phyloP scores from a whole-genome alignment of 2,797 vertebrate genomes.

The Eulemur mongoz region DNA sequence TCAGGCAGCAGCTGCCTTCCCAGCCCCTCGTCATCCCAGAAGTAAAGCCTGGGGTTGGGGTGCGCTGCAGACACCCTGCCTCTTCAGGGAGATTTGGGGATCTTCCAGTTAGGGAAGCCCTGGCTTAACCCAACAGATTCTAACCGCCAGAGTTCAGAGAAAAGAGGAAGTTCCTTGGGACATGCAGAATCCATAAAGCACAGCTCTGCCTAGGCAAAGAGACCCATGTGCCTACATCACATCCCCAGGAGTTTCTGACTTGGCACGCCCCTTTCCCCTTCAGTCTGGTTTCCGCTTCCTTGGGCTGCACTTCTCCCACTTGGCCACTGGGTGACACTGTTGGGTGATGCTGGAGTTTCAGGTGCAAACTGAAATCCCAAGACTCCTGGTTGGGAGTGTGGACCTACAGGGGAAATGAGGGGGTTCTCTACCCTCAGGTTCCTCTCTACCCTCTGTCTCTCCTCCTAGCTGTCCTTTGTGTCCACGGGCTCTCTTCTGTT shows the following conservation, averaged over 20 bases:
- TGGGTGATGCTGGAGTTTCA: slow-evolving; percentile 41
- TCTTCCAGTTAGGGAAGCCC: not conserved
- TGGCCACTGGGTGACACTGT: slow-evolving; percentile 60
- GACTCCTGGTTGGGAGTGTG: fast-evolving
- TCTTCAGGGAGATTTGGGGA: not conserved
- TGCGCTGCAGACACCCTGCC: not conserved
- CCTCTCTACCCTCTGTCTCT: too few relatives aligned
- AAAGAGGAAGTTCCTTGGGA: not conserved
- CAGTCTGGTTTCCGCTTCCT: not conserved
- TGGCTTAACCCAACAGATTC: not conserved
- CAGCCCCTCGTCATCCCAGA: not conserved
- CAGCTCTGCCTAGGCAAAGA: not conserved
- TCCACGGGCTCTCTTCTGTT: not conserved
- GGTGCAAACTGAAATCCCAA: not conserved
- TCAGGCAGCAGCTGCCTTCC: not conserved
- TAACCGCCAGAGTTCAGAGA: not conserved
- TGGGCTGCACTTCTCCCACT: not conserved
- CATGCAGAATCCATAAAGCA: not conserved
- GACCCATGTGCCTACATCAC: not conserved
- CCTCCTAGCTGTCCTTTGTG: not conserved
- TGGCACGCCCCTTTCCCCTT: not conserved
- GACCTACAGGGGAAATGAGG: not conserved
- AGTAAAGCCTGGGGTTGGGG: too few relatives aligned
- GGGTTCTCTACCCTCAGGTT: not conserved
- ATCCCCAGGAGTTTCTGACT: not conserved